A percentile compares a stretch with the other conserved stretches of the same genome.
Evolutionary conservation across 2,888 invertebrate genomes (phyloP).

Genomic region (Erannis defoliaria): DNA sequence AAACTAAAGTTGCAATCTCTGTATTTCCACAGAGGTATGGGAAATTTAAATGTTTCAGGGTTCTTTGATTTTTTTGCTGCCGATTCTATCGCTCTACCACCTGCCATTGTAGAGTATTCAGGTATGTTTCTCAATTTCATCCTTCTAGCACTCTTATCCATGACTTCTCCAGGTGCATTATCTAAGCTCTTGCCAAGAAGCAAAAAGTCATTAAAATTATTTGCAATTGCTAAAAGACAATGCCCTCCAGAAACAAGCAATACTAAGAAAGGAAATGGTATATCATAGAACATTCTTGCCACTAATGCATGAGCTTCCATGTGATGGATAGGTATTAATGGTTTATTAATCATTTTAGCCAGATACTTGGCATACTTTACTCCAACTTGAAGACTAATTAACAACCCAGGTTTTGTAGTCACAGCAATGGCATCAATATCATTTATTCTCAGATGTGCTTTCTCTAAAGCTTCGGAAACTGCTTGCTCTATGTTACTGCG

Average conservation of each 20-base stretch:
- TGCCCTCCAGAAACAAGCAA: conserved; percentile 98
- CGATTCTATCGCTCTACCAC: conserved; percentile 95
- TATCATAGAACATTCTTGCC: conserved; percentile 89
- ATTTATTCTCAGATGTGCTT: conserved; percentile 85
- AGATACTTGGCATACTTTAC: conserved; percentile 93
- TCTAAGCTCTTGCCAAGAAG: conserved; percentile 93
- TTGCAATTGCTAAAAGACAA: conserved; percentile 92
- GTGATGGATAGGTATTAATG: conserved; percentile 98
- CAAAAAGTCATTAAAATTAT: conserved; percentile 91
- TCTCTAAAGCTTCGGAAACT: conserved; percentile 89
- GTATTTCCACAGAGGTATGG: conserved; percentile 87
- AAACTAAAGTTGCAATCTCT: conserved; percentile 97
- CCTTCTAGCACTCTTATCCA: conserved; percentile 96
- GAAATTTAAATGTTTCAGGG: conserved; percentile 88
- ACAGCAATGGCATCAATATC: conserved; percentile 95
- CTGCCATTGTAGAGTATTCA: conserved; percentile 90
- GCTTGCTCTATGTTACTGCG: conserved; percentile 91
- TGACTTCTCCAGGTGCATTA: conserved; percentile 96
- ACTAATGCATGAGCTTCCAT: conserved; percentile 99
- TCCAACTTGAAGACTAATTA: conserved; percentile 92
- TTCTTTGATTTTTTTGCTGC: conserved; percentile 90
- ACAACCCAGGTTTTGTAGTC: conserved; percentile 96
- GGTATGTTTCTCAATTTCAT: conserved; percentile 93
- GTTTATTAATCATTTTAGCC: conserved; percentile 89
- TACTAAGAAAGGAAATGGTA: conserved; percentile 95